Evolutionary conservation across 1,140 invertebrate species (phyloP).

Genomic region (Eufriesea mexicana): DNA sequence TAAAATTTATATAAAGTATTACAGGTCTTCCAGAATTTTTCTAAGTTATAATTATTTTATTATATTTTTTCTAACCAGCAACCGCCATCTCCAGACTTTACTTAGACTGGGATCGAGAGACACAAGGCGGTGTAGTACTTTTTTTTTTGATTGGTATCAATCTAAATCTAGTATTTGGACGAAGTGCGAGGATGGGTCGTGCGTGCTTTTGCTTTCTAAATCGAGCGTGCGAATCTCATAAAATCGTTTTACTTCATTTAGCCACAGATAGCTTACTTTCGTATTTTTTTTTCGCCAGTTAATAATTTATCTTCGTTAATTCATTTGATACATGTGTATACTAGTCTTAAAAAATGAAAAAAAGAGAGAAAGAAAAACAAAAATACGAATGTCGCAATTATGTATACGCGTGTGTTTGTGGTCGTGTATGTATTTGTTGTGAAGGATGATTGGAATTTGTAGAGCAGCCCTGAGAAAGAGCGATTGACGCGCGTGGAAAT

Average conservation of each 20-base stretch:
- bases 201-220: constrained; percentile 73
- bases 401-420: constrained; percentile 16
- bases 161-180: constrained; percentile 78
- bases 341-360: constrained; percentile 37
- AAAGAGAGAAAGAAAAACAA: not conserved
- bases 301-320: constrained; percentile 62
- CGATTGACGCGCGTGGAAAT: constrained; percentile 64
- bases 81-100: constrained; percentile 57
- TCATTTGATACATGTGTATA: constrained; percentile 57
- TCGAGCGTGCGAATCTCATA: constrained; percentile 67
- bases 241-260: constrained; percentile 65
- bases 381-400: constrained; percentile 30
- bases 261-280: constrained; percentile 66
- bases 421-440: not conserved
- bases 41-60: constrained; percentile 68
- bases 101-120: constrained; percentile 50
- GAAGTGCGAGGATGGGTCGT: constrained; percentile 78
- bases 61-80: constrained; percentile 66
- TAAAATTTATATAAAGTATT: constrained; percentile 70
- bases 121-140: constrained; percentile 56
- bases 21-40: constrained; percentile 74
- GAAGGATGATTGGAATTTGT: constrained; percentile 52
- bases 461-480: constrained; percentile 70
- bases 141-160: constrained; percentile 76
- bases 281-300: constrained; percentile 63